These are phyloP conservation scores for Synanthedon formicaeformis DNA, from an alignment of 2,888 invertebrate genomes.

Conservation along the genomic window DNA sequence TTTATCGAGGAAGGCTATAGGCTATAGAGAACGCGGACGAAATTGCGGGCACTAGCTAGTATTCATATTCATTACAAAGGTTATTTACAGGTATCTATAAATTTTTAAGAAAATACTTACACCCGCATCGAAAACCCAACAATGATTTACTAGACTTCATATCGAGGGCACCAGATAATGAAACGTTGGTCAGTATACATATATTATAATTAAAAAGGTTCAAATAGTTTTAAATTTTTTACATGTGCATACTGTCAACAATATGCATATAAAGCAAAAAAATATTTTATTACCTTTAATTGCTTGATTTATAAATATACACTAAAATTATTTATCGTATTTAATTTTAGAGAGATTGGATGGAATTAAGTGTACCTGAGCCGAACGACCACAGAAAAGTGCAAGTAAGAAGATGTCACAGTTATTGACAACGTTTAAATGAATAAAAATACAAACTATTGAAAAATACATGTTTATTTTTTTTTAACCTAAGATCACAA, in stretches of 20 bases:
- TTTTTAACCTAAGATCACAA: constrained; percentile 3
- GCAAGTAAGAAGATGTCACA: constrained; percentile 4
- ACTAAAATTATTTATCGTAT: constrained; percentile 1
- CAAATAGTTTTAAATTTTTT: not conserved
- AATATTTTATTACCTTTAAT: too few species aligned
- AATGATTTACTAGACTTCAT: constrained; percentile 56
- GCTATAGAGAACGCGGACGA: too few species aligned
- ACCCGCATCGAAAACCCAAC: constrained; percentile 43
- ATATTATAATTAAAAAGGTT: too few species aligned
- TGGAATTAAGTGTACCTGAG: constrained; percentile 52
- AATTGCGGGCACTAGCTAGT: too few species aligned
- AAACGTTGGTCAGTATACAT: constrained; percentile 37
- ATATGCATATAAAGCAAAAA: too few species aligned
- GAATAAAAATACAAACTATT: not conserved
- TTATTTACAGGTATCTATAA: constrained; percentile 40
- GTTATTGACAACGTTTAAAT: not conserved
- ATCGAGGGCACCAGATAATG: constrained; percentile 51
- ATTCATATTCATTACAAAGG: too few species aligned
- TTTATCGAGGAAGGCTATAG: too few species aligned
- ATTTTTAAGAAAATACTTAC: constrained; percentile 43
- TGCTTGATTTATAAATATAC: not conserved
- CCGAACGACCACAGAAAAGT: constrained; percentile 18
- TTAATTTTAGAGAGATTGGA: constrained; percentile 51
- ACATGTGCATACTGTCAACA: too few species aligned
- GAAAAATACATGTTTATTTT: not conserved